phyloP scores from a whole-genome alignment of 2,113 vertebrate genomes.

The Rynchops niger region DNA sequence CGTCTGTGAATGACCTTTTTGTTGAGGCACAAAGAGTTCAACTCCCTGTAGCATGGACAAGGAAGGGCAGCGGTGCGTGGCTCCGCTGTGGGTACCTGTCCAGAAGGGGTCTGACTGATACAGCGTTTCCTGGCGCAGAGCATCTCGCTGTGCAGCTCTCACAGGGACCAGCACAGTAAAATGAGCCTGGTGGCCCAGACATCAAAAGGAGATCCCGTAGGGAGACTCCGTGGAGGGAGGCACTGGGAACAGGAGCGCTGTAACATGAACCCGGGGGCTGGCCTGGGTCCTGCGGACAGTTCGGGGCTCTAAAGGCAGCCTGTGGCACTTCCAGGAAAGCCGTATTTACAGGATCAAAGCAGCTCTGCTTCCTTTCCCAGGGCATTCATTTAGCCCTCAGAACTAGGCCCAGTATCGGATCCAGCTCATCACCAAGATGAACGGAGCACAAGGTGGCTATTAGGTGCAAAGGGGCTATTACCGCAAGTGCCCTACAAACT shows the following conservation, averaged over 20 bases:
- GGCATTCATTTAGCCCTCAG: neutral
- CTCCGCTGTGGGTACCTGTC: neutral
- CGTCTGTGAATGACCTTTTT: neutral
- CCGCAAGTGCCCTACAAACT: neutral
- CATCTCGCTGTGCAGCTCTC: fast-evolving
- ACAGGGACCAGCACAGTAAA: neutral
- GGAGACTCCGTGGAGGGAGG: fast-evolving
- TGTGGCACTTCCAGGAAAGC: neutral
- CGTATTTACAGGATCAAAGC: neutral
- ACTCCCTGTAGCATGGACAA: neutral
- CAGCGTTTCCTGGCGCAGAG: neutral
- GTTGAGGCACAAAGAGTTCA: neutral
- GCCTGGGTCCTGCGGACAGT: neutral
- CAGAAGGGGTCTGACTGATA: neutral
- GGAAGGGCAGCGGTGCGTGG: neutral
- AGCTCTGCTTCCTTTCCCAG: neutral
- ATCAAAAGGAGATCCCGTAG: neutral
- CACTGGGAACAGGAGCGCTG: neutral
- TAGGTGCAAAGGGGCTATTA: neutral
- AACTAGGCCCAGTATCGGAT: fast-evolving
- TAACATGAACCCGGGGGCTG: neutral
- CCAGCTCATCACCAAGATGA: neutral
- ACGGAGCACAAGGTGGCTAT: neutral
- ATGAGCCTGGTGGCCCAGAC: neutral
- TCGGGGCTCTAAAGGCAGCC: neutral